Base-by-base conservation (phyloP, 1,140 invertebrate genomes). In the Drosophila navojoa region DNA sequence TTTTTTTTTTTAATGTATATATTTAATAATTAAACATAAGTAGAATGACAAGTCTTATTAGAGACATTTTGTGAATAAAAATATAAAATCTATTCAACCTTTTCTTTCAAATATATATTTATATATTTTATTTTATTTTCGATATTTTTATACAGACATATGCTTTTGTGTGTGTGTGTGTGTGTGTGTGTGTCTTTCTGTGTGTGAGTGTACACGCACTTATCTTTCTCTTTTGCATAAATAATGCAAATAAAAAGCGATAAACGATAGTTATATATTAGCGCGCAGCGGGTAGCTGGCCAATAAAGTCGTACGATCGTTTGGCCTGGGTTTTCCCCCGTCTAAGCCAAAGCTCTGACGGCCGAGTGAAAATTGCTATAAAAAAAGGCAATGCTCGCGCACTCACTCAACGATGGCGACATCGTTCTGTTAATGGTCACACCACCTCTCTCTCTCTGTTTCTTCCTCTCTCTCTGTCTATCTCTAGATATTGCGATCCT, bases 341-440 rank as follows among this genome's bases (percentile, higher is more conserved):
- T 42, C 57, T 42, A 53, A 63, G 54, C 55, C 62, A 63, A 50
- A 42, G 38, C 52, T 47, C 42, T 35, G 53, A 45, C 71, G 64
- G 42, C 35, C 81, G 62, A 79, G 82, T 87, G 82, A 86, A 86
- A 86, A 89, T 81, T 86, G 82, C 82, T 72, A 82, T 89, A 82
- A 82, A 86, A 35, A 73, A 81, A 75, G 82, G 61, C 75, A 87
- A 76, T 76, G 76, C 71, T 70, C 78, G 75, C 74, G 67, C 80
- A 76, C 80, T 72, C 72, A 72, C 62, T 71, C 80, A 79, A 11
- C 22, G 45, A 44, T 61, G 69, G 81, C 81, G 81, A 85, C 81
- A 85, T 87, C 79, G 76, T 89, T 86, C 82, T 86, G 76, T 81
- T 86, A 86, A 86, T 86, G 79, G 84, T 82, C 81, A 59, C 80